phyloP scores from a whole-genome alignment of 2,888 invertebrate genomes.

The Pardosa pseudoannulata region DNA sequence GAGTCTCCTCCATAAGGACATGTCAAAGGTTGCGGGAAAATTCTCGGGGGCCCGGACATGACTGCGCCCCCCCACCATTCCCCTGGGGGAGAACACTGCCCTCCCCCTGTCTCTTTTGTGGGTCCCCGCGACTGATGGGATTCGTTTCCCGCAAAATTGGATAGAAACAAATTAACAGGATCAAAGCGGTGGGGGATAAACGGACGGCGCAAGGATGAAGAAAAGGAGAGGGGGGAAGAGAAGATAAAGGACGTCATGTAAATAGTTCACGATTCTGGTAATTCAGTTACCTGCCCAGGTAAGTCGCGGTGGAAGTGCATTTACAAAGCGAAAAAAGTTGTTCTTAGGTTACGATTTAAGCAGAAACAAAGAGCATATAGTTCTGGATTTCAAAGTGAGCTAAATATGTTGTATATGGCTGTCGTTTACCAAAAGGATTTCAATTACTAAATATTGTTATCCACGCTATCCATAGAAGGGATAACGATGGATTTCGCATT shows the following conservation, averaged over 20 bases:
- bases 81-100: not conserved
- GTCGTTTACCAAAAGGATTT: no score
- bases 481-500: no score
- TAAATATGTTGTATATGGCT: no score
- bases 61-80: not conserved
- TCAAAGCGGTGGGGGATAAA: slow-evolving; percentile 25
- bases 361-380: no score
- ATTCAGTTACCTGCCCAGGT: slow-evolving; percentile 57
- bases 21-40: slow-evolving; percentile 51
- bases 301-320: not conserved
- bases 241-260: slow-evolving; percentile 28
- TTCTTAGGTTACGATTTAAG: slow-evolving; percentile 37
- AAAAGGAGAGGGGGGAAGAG: not conserved
- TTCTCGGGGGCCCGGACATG: slow-evolving; percentile 25
- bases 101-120: slow-evolving; percentile 23
- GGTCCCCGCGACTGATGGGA: slow-evolving; percentile 39
- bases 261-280: slow-evolving; percentile 62
- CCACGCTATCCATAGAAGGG: no score
- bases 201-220: no score
- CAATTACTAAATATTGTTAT: no score
- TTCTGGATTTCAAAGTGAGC: no score
- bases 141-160: slow-evolving; percentile 45
- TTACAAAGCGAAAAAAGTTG: slow-evolving; percentile 14
- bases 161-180: slow-evolving; percentile 66
- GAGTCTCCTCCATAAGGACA: slow-evolving; percentile 43